Percentiles rank a stretch among this genome's conserved stretches.
These are phyloP conservation scores for Azemiops feae DNA, from an alignment of 2,113 vertebrate species.

Conservation along the genomic window DNA sequence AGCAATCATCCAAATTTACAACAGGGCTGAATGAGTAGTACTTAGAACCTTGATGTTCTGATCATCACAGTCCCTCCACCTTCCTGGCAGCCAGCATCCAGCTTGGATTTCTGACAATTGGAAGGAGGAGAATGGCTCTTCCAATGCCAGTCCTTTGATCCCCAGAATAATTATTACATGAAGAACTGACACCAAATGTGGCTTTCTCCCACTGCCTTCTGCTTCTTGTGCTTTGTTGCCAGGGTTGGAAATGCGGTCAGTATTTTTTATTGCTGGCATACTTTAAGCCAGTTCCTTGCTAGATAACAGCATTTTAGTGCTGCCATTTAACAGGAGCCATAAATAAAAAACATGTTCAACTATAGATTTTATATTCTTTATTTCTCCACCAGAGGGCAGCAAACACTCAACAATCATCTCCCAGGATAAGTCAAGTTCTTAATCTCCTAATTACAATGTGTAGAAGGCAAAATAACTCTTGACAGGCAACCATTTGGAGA, in stretches of 20 bases:
- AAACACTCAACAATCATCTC: background rate
- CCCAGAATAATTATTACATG: background rate
- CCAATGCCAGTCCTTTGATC: background rate
- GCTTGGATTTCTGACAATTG: background rate
- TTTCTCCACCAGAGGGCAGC: background rate
- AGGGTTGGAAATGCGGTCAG: background rate
- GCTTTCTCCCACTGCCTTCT: background rate
- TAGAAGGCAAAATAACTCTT: too few species aligned
- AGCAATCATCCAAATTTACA: background rate
- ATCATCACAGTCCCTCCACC: background rate
- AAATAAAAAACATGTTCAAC: background rate
- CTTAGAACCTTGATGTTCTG: background rate
- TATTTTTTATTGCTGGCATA: background rate
- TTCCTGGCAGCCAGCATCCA: background rate
- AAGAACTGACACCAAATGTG: background rate
- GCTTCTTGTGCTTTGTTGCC: background rate
- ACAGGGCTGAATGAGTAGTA: background rate
- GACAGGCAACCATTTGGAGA: background rate
- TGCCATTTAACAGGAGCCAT: background rate
- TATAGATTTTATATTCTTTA: background rate
- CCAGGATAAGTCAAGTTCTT: background rate
- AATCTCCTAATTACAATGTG: too few species aligned
- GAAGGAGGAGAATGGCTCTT: background rate
- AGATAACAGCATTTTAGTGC: background rate
- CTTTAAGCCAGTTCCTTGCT: background rate